Conservation (phyloP, 2,113 vertebrate genomes). For the Motacilla tschutschensis region DNA sequence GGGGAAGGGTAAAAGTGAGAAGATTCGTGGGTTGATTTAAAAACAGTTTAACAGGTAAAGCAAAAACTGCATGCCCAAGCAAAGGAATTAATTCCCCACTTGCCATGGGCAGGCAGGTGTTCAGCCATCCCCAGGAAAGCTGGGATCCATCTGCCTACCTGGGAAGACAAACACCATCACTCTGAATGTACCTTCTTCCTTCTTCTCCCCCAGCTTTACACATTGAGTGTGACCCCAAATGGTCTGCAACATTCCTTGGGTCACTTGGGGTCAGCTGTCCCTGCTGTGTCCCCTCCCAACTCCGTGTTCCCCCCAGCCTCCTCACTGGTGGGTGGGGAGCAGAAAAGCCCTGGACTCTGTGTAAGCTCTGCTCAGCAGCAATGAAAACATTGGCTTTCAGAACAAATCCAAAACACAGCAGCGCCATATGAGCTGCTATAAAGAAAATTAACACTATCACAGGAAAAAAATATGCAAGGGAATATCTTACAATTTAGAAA, state of each 20-base stretch:
- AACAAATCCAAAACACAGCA: not conserved
- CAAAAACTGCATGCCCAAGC: not conserved
- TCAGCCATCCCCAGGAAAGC: not conserved
- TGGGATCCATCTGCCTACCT: not conserved
- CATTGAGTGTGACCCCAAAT: not conserved
- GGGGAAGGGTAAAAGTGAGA: not conserved
- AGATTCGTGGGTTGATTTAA: not conserved
- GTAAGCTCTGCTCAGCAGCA: not conserved
- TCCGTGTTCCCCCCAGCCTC: not conserved
- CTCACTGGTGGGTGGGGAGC: fast-evolving
- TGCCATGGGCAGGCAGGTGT: not conserved
- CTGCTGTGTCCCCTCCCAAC: not conserved
- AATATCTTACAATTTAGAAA: not conserved
- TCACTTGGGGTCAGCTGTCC: not conserved
- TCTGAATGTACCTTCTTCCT: fast-evolving
- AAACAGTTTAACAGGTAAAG: not conserved
- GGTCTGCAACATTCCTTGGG: not conserved
- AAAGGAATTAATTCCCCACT: not conserved
- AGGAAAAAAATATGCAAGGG: not conserved
- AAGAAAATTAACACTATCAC: not conserved
- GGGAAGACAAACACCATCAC: not conserved
- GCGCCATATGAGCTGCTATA: not conserved
- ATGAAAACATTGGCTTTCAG: not conserved
- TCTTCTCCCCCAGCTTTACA: not conserved
- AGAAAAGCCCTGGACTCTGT: not conserved